Evolutionary conservation across 2,888 invertebrate species (phyloP).

Genomic region (Gasteruption jaculator): DNA sequence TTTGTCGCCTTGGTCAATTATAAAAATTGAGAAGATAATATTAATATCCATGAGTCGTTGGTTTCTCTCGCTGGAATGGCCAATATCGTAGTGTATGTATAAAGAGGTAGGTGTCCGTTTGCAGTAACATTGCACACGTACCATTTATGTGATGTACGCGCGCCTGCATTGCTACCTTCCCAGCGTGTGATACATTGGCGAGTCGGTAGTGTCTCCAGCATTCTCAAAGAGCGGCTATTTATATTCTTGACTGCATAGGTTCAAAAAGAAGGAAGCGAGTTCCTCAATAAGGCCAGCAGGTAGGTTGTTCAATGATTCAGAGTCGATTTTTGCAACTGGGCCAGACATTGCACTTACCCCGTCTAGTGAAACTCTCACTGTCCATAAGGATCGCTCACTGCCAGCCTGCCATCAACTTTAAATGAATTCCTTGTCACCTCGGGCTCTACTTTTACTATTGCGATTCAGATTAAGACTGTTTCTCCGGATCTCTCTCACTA

Average conservation of each 20-base stretch:
- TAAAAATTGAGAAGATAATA: too few species aligned
- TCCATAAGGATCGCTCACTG: constrained; percentile 13
- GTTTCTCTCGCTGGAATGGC: too few species aligned
- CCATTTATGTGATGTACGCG: constrained; percentile 25
- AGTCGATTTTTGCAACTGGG: constrained; percentile 36
- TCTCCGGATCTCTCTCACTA: too few species aligned
- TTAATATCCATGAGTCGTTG: too few species aligned
- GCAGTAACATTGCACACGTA: constrained; percentile 19
- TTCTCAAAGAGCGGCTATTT: constrained; percentile 37
- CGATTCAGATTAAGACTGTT: too few species aligned
- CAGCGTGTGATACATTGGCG: too few species aligned
- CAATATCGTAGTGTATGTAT: too few species aligned
- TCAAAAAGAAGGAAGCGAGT: constrained; percentile 37
- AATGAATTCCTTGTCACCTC: neutral
- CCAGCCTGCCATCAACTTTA: constrained; percentile 1
- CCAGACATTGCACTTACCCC: constrained; percentile 35
- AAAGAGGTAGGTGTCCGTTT: constrained; percentile 22
- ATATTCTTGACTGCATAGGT: constrained; percentile 36
- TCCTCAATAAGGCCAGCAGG: constrained; percentile 48
- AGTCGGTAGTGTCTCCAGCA: constrained; percentile 30
- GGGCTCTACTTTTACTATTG: too few species aligned
- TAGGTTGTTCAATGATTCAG: constrained; percentile 45
- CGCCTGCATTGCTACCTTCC: too few species aligned
- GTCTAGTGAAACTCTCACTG: constrained; percentile 22
- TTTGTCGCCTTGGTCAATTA: too few species aligned